Conservation (phyloP, 1,140 invertebrate species). For the Archivesica marissinica region DNA sequence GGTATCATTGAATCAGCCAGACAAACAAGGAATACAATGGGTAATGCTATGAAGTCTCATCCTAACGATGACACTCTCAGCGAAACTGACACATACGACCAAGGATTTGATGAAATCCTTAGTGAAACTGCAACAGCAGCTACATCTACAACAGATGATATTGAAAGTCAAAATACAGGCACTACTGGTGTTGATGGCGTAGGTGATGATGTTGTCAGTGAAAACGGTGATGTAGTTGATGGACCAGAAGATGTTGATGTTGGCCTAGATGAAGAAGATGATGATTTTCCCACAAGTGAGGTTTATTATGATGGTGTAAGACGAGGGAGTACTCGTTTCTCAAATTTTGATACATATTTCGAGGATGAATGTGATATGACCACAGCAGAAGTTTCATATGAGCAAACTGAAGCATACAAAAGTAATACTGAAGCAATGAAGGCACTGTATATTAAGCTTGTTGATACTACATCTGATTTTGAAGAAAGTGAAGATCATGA, state of each 20-base stretch:
- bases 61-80: neutral
- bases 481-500: conserved; percentile 24
- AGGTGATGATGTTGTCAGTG: neutral
- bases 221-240: conserved; percentile 13
- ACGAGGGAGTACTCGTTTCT: conserved; percentile 9
- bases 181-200: neutral
- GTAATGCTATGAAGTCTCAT: neutral
- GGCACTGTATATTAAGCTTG: conserved; percentile 23
- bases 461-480: neutral
- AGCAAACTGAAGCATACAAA: conserved; percentile 18
- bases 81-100: neutral
- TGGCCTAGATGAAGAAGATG: conserved; percentile 5
- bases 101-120: conserved; percentile 33
- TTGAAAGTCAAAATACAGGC: conserved; percentile 10
- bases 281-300: conserved; percentile 34
- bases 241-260: conserved; percentile 17
- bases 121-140: neutral
- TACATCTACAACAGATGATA: neutral
- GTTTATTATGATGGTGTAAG: conserved; percentile 43
- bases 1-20: conserved; percentile 29
- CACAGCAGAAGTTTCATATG: neutral
- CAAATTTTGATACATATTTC: neutral
- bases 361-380: conserved; percentile 31
- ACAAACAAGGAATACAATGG: neutral
- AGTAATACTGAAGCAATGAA: conserved; percentile 6